Conservation (phyloP, 2,113 vertebrate species). For the Cheilinus undulatus region DNA sequence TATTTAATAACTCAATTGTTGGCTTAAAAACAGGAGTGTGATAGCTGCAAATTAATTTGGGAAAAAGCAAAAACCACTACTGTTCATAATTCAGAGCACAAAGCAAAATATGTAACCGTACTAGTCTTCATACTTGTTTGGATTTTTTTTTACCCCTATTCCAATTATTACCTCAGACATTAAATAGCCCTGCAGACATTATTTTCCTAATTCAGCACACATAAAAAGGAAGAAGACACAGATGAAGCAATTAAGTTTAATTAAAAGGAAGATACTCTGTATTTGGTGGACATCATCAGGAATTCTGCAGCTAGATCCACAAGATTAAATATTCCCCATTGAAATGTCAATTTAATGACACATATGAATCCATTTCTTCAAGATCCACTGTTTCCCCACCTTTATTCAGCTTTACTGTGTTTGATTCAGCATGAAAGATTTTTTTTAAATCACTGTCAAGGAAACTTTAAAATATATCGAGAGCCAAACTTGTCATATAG, state of each 20-base stretch:
- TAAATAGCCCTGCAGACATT: constrained; percentile 1
- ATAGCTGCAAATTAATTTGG: background rate
- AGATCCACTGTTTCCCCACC: background rate
- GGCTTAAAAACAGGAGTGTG: background rate
- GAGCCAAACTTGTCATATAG: constrained; percentile 13
- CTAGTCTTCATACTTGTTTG: background rate
- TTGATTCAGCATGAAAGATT: background rate
- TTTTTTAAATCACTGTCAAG: constrained; percentile 15
- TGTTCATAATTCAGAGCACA: background rate
- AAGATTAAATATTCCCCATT: background rate
- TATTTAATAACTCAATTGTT: constrained; percentile 8
- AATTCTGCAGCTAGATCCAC: background rate
- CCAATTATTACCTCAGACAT: background rate
- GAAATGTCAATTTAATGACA: background rate
- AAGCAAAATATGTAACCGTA: background rate
- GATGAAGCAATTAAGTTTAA: background rate
- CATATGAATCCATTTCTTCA: background rate
- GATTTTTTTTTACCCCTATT: background rate
- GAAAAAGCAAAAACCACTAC: background rate
- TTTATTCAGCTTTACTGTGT: background rate
- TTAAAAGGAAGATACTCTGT: background rate
- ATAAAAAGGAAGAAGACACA: background rate
- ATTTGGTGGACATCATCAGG: background rate
- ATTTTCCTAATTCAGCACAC: background rate
- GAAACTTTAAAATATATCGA: constrained; percentile 22